Percentiles rank a stretch among this genome's conserved stretches.
Conservation (phyloP, 2,888 invertebrate genomes). For the Drosophila recens region DNA sequence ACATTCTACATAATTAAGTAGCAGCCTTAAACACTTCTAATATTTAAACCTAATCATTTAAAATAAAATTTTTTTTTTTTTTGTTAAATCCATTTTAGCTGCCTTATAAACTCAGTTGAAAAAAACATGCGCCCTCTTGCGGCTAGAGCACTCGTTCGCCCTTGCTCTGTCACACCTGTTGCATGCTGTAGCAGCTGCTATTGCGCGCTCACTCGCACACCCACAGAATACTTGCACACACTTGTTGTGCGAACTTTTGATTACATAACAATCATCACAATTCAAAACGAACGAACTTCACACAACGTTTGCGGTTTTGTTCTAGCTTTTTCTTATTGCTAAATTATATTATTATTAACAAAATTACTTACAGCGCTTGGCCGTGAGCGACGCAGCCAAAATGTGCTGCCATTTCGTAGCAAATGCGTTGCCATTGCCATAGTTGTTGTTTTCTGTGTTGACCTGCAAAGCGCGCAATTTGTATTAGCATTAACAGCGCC, state of each 20-base stretch:
- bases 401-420: slow-evolving; percentile 69
- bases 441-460: background rate
- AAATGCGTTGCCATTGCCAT: slow-evolving; percentile 77
- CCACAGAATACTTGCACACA: slow-evolving; percentile 1
- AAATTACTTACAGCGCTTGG: slow-evolving; percentile 53
- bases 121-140: slow-evolving; percentile 39
- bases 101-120: slow-evolving; percentile 3
- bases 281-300: background rate
- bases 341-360: background rate
- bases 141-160: slow-evolving; percentile 6
- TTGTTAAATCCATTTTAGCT: background rate
- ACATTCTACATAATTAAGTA: background rate
- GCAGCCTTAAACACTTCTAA: background rate
- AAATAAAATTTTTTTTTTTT: background rate
- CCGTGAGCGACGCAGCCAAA: slow-evolving; percentile 65
- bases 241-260: slow-evolving; percentile 40
- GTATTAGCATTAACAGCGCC: background rate
- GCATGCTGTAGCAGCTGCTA: slow-evolving; percentile 5
- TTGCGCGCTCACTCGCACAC: slow-evolving; percentile 44
- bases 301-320: background rate
- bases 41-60: background rate
- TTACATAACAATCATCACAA: slow-evolving; percentile 59
- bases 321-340: background rate
- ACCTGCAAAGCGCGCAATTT: slow-evolving; percentile 5
- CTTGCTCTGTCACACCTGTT: slow-evolving; percentile 32